Conservation (phyloP, 2,113 vertebrate species). For the Tonatia bakeri region DNA sequence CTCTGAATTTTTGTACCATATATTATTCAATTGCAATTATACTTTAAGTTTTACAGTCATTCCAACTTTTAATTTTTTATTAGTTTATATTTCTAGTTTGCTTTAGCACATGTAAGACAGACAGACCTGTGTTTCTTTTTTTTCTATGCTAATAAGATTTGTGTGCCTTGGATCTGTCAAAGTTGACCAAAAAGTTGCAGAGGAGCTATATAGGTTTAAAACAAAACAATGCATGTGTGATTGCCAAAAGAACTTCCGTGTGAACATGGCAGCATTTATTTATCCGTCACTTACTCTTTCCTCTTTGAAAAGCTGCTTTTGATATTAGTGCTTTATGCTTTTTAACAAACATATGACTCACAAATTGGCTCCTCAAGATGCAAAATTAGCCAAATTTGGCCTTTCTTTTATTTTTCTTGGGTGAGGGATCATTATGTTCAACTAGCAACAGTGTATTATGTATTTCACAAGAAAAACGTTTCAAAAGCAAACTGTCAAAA, state of each 20-base stretch:
- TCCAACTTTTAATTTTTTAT: not conserved
- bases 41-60: not conserved
- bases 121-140: not conserved
- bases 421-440: constrained; percentile 35
- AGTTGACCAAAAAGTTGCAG: not conserved
- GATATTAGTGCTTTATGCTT: not conserved
- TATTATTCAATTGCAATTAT: not conserved
- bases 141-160: not conserved
- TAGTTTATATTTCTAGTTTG: not conserved
- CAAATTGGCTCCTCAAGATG: not conserved
- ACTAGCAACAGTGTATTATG: not conserved
- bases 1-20: not conserved
- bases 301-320: constrained; percentile 41
- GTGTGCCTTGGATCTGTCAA: not conserved
- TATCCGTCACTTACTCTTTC: not conserved
- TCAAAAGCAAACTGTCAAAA: constrained; percentile 46
- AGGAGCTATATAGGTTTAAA: not conserved
- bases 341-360: not conserved
- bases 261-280: not conserved
- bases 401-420: not conserved
- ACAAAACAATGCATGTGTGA: not conserved
- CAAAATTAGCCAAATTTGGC: not conserved
- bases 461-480: constrained; percentile 8
- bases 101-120: not conserved
- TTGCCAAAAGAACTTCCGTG: not conserved